phyloP scores from a whole-genome alignment of 2,113 vertebrate species.

The Scartelaos histophorus region DNA sequence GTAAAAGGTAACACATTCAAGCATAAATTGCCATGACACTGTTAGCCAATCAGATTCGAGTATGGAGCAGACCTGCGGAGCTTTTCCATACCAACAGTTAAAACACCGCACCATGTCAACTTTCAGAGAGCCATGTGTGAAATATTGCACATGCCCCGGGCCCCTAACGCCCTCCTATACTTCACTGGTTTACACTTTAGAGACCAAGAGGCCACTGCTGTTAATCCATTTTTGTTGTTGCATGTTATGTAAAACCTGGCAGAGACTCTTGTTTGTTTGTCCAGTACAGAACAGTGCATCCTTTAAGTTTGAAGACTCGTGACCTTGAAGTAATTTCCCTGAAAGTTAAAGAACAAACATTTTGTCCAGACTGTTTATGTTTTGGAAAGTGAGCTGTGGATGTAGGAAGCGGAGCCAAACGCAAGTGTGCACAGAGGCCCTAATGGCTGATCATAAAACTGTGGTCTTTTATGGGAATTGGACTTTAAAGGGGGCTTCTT shows the following conservation, averaged over 20 bases:
- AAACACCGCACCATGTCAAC: slow-evolving; percentile 13
- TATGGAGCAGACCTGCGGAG: neutral
- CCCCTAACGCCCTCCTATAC: slow-evolving; percentile 30
- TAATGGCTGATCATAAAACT: slow-evolving; percentile 69
- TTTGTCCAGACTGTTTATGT: slow-evolving; percentile 20
- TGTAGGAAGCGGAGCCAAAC: slow-evolving; percentile 58
- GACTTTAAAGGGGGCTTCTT: slow-evolving; percentile 55
- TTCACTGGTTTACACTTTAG: slow-evolving; percentile 19
- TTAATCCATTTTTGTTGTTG: slow-evolving; percentile 9
- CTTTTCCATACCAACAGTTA: slow-evolving; percentile 3
- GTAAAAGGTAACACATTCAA: neutral
- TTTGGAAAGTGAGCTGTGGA: slow-evolving; percentile 21
- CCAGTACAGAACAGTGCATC: neutral
- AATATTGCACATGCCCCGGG: slow-evolving; percentile 46
- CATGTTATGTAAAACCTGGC: slow-evolving; percentile 2
- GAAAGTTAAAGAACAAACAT: slow-evolving; percentile 12
- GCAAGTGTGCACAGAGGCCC: slow-evolving; percentile 53
- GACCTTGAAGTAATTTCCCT: neutral
- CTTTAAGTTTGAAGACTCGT: neutral
- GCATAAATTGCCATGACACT: neutral
- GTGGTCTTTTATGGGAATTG: slow-evolving; percentile 62
- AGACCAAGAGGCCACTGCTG: neutral
- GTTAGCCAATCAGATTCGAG: neutral
- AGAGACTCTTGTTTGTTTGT: slow-evolving; percentile 2
- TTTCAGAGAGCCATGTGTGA: slow-evolving; percentile 52